phyloP scores from a whole-genome alignment of 2,797 vertebrate genomes.

The Nannoperca obscura region DNA sequence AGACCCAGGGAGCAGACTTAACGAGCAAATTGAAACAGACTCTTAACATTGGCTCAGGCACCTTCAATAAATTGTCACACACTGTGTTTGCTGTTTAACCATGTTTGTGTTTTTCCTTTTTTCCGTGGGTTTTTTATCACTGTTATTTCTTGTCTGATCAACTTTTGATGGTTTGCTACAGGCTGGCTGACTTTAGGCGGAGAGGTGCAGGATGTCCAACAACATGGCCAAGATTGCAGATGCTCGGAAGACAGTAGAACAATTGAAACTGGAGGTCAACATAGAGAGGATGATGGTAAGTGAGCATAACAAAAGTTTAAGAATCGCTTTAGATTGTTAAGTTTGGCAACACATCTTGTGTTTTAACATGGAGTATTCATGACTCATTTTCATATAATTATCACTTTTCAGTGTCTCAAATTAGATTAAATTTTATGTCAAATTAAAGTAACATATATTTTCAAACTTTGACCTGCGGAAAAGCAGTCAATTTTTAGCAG shows the following conservation, averaged over 20 bases:
- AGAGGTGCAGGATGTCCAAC: slow-evolving; percentile 88
- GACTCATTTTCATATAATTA: not conserved
- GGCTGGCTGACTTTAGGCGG: slow-evolving; percentile 31
- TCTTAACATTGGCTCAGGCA: slow-evolving; percentile 26
- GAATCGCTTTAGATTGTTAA: not conserved
- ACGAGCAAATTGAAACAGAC: slow-evolving; percentile 83
- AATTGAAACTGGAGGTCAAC: slow-evolving; percentile 94
- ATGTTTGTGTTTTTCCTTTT: not conserved
- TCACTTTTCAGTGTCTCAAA: not conserved
- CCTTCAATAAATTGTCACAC: slow-evolving; percentile 8
- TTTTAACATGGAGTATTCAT: not conserved
- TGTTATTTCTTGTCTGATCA: not conserved
- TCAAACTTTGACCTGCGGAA: not conserved
- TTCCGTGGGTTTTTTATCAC: not conserved
- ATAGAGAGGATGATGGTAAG: slow-evolving; percentile 94
- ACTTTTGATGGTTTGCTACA: slow-evolving; percentile 36
- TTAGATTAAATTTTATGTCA: not conserved
- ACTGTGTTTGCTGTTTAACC: not conserved
- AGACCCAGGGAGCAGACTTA: slow-evolving; percentile 82
- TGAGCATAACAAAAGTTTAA: not conserved
- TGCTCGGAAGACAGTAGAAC: slow-evolving; percentile 92
- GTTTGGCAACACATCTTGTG: not conserved
- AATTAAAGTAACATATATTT: not conserved
- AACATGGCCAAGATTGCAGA: slow-evolving; percentile 96
- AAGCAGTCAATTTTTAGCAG: not conserved